These are phyloP conservation scores for Rotaria macrura DNA, from an alignment of 2,888 invertebrate species.

Conservation along the genomic window DNA sequence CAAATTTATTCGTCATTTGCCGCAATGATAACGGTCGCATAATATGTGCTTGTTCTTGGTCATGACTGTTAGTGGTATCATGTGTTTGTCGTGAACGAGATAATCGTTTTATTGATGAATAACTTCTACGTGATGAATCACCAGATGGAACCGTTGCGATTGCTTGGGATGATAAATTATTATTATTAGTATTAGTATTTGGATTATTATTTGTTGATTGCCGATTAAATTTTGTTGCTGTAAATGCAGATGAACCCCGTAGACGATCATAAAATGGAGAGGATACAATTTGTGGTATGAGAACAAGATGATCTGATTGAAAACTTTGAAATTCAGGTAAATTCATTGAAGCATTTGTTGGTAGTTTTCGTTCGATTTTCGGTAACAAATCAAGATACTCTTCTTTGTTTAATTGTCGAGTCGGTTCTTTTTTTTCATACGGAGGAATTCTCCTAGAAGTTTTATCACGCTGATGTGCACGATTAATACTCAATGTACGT, in stretches of 20 bases:
- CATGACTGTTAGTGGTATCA: background rate
- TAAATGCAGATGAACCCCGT: background rate
- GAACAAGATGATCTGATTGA: conserved; percentile 10
- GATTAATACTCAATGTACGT: background rate
- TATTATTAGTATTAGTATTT: background rate
- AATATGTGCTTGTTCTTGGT: background rate
- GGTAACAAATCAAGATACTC: background rate
- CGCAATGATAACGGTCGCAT: background rate
- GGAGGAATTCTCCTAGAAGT: background rate
- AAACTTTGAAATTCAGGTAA: conserved; percentile 3
- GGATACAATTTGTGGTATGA: background rate
- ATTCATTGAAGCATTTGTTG: background rate
- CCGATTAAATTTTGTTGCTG: background rate
- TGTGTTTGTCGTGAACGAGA: background rate
- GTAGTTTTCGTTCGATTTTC: background rate
- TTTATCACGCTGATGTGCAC: background rate
- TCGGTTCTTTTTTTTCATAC: background rate
- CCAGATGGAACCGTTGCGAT: background rate
- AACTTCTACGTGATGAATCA: background rate
- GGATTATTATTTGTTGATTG: background rate
- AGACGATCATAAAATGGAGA: background rate
- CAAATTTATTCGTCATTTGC: background rate
- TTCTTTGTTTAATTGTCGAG: background rate
- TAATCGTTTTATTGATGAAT: background rate
- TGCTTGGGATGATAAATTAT: background rate